These are phyloP conservation scores for Toxotes chatareus DNA, from an alignment of 2,113 vertebrate species.

Conservation along the genomic window DNA sequence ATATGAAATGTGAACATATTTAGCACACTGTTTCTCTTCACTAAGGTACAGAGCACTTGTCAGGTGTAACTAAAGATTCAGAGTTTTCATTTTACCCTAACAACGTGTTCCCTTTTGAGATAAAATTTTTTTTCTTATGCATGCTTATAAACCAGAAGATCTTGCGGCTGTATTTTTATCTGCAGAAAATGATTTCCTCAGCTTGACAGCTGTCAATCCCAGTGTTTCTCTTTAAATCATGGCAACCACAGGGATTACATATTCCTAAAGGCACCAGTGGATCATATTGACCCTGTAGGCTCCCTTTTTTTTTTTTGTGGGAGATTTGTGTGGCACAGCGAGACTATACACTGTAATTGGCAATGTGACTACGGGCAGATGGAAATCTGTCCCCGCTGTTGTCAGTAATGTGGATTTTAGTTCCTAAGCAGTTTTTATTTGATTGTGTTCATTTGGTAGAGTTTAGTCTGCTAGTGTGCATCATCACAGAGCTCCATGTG, in stretches of 20 bases:
- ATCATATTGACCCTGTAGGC: too few relatives aligned
- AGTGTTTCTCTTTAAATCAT: not conserved
- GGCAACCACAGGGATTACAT: not conserved
- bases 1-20: not conserved
- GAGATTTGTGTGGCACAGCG: not conserved
- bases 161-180: not conserved
- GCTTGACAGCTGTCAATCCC: not conserved
- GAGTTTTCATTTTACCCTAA: conserved; percentile 1
- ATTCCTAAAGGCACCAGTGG: not conserved
- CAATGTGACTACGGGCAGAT: conserved; percentile 2
- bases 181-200: not conserved
- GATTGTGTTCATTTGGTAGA: not conserved
- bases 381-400: not conserved
- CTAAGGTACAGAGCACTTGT: not conserved
- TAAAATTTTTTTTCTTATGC: not conserved
- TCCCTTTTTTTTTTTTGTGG: not conserved
- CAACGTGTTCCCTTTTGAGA: not conserved
- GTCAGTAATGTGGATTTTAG: not conserved
- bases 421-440: conserved; percentile 5
- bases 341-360: not conserved
- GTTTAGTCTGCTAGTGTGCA: too few relatives aligned
- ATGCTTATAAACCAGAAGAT: not conserved
- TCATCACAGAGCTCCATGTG: not conserved
- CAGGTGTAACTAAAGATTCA: not conserved
- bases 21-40: not conserved